A percentile compares a stretch with the other conserved stretches of the same genome.
phyloP scores from a whole-genome alignment of 1,140 invertebrate species.

The Drosophila ironensis region DNA sequence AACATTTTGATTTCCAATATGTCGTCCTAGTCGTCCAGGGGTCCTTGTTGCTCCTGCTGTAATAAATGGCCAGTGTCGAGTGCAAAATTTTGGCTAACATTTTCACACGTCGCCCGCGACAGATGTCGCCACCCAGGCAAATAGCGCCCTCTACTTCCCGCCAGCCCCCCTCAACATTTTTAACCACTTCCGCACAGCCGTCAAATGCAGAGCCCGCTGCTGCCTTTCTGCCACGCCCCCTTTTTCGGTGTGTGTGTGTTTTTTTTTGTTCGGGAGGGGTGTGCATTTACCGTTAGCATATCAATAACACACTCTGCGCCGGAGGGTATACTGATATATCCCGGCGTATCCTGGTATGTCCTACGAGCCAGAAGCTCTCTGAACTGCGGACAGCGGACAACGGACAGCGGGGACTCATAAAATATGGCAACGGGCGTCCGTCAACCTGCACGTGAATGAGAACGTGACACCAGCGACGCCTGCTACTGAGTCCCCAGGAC shows the following conservation, averaged over 20 bases:
- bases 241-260: no score
- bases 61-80: conserved; percentile 47
- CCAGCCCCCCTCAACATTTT: not conserved
- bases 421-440: conserved; percentile 72
- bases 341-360: not conserved
- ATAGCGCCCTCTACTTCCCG: not conserved
- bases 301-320: conserved; percentile 71
- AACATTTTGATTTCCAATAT: conserved; percentile 80
- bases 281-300: conserved; percentile 78
- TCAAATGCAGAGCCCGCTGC: conserved; percentile 50
- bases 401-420: conserved; percentile 52
- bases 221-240: not conserved
- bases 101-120: conserved; percentile 73
- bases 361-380: not conserved
- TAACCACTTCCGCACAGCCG: conserved; percentile 73
- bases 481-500: conserved; percentile 14
- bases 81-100: conserved; percentile 60
- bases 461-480: conserved; percentile 61
- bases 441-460: conserved; percentile 59
- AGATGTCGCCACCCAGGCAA: conserved; percentile 49
- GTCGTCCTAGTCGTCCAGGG: conserved; percentile 24
- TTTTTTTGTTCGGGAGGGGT: conserved; percentile 4
- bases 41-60: conserved; percentile 3
- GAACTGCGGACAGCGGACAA: not conserved
- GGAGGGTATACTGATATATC: not conserved